Percentiles rank a stretch among this genome's conserved stretches.
Conservation (phyloP, 2,888 invertebrate genomes). For the Tetanocera ferruginea region DNA sequence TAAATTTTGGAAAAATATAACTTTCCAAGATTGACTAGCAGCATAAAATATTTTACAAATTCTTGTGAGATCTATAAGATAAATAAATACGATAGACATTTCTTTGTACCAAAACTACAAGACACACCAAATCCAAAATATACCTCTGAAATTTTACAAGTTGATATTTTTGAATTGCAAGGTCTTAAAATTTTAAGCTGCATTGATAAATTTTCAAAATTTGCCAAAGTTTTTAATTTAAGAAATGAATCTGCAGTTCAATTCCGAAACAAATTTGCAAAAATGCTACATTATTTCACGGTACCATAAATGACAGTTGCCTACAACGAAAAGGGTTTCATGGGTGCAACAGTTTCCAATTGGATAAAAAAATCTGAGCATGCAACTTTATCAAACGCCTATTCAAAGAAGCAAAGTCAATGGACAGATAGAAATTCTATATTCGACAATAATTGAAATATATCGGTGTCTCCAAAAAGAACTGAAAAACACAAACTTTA, state of each 20-base stretch:
- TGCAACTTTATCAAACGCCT: constrained; percentile 40
- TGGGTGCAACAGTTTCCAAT: no score
- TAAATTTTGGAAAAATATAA: no score
- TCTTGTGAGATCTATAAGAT: no score
- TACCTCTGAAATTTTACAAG: constrained; percentile 14
- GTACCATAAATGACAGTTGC: constrained; percentile 43
- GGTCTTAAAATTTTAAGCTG: constrained; percentile 32
- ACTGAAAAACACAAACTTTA: constrained; percentile 47
- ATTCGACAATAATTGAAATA: no score
- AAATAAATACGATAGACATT: constrained; percentile 27
- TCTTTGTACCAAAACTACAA: constrained; percentile 33
- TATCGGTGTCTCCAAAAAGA: constrained; percentile 44
- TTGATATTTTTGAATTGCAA: constrained; percentile 18
- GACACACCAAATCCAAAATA: constrained; percentile 34
- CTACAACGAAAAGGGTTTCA: no score
- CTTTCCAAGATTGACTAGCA: no score
- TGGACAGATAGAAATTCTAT: no score
- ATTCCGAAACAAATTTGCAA: constrained; percentile 41
- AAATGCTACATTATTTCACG: constrained; percentile 42
- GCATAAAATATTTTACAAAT: no score
- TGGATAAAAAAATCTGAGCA: constrained; percentile 33
- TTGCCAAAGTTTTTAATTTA: no score
- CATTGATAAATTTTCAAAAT: constrained; percentile 14
- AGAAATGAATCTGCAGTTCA: constrained; percentile 42
- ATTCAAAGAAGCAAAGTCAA: no score